These are phyloP conservation scores for Onthophagus taurus DNA, from an alignment of 1,140 invertebrate species.

Conservation along the genomic window DNA sequence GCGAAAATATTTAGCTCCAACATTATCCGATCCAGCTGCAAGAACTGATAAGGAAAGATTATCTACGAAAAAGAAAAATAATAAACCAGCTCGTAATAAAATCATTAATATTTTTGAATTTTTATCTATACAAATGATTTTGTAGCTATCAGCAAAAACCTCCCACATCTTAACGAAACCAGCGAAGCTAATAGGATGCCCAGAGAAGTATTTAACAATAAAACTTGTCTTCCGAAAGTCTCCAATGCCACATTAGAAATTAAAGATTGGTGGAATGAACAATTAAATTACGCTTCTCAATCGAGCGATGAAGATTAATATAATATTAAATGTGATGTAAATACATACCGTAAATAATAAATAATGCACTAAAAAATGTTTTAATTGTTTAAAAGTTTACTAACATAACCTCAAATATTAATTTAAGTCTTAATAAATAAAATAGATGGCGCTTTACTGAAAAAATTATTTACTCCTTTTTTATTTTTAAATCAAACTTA, in stretches of 20 bases:
- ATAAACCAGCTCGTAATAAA: constrained; percentile 46
- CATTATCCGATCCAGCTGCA: constrained; percentile 73
- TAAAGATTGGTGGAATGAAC: constrained; percentile 37
- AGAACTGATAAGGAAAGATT: constrained; percentile 64
- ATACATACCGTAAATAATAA: too few species aligned
- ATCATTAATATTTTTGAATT: constrained; percentile 15
- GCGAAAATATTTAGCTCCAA: constrained; percentile 79
- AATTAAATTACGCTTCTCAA: constrained; percentile 31
- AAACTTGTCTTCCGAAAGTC: constrained; percentile 33
- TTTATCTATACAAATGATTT: constrained; percentile 11
- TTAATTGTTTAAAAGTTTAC: too few species aligned
- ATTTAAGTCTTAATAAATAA: too few species aligned
- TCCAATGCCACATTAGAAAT: constrained; percentile 35
- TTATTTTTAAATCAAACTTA: too few species aligned
- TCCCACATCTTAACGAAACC: constrained; percentile 30
- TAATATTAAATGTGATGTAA: too few species aligned
- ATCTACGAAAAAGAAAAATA: constrained; percentile 54
- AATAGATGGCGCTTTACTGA: too few species aligned
- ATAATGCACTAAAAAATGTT: too few species aligned
- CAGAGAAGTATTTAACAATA: constrained; percentile 33
- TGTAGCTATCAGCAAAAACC: constrained; percentile 30
- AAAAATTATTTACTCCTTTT: too few species aligned
- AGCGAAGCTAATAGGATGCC: constrained; percentile 28
- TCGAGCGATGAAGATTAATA: constrained; percentile 37
- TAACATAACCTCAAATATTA: too few species aligned